Percentiles rank a stretch among this genome's conserved stretches.
Conservation (phyloP, 30 jellyfish, hydroid and myxozoan species). For the Cassiopea andromeda region DNA sequence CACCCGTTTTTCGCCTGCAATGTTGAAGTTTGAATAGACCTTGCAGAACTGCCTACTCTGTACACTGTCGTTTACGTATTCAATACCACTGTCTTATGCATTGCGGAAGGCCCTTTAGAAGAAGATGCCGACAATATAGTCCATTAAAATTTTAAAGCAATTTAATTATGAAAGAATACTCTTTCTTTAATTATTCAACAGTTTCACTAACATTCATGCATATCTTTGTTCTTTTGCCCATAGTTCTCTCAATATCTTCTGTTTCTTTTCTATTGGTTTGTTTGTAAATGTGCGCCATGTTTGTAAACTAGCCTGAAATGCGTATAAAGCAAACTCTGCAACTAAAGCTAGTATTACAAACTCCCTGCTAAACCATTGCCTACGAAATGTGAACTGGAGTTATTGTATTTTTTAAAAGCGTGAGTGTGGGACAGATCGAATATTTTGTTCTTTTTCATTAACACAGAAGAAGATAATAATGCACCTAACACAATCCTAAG, state of each 20-base stretch:
- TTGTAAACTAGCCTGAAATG: background rate
- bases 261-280: background rate
- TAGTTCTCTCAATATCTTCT: background rate
- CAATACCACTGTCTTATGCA: background rate
- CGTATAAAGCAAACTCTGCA: background rate
- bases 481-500: too few relatives aligned
- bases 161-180: background rate
- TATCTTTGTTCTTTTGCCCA: background rate
- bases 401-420: too few relatives aligned
- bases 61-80: background rate
- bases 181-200: conserved; percentile 14
- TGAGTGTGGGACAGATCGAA: too few relatives aligned
- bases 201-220: background rate
- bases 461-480: too few relatives aligned
- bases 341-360: too few relatives aligned
- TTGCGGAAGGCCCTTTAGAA: background rate
- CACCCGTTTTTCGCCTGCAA: too few relatives aligned
- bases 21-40: background rate
- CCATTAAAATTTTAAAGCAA: background rate
- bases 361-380: too few relatives aligned
- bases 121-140: background rate
- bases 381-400: too few relatives aligned
- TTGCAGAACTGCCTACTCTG: background rate
- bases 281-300: background rate
- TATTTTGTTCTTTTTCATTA: too few relatives aligned